Evolutionary conservation across 2,113 vertebrate species (phyloP).

Genomic region (Thymallus thymallus): DNA sequence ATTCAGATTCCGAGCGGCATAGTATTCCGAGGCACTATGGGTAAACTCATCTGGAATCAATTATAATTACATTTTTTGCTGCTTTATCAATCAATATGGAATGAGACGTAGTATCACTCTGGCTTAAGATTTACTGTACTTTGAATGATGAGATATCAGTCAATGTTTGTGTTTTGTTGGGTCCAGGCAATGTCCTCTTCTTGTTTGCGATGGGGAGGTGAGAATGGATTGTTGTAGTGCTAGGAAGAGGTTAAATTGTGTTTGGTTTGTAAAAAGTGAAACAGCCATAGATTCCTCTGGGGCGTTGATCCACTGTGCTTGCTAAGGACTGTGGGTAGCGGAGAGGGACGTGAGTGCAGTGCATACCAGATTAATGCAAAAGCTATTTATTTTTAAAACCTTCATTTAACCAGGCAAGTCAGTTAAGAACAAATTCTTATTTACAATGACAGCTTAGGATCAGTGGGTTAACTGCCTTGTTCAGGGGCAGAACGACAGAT

Average conservation of each 20-base stretch:
- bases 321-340: no score
- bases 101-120: conserved; percentile 53
- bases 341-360: no score
- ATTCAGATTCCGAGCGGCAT: conserved; percentile 72
- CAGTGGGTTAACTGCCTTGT: no score
- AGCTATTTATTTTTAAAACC: no score
- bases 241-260: neutral
- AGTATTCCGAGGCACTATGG: conserved; percentile 46
- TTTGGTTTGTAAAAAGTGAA: neutral
- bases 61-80: conserved; percentile 76
- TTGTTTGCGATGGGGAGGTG: neutral
- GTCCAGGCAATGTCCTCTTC: neutral
- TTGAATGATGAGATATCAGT: conserved; percentile 42
- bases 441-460: no score
- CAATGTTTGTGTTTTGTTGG: conserved; percentile 50
- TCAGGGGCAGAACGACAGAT: no score
- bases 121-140: conserved; percentile 63
- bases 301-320: no score
- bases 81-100: conserved; percentile 75
- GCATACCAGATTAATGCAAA: no score
- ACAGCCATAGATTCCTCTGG: neutral
- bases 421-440: no score
- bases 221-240: neutral
- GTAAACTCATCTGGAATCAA: conserved; percentile 73
- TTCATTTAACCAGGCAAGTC: no score